Evolutionary conservation across 2,113 vertebrate genomes (phyloP).

Genomic region (Campylomormyrus numenius): DNA sequence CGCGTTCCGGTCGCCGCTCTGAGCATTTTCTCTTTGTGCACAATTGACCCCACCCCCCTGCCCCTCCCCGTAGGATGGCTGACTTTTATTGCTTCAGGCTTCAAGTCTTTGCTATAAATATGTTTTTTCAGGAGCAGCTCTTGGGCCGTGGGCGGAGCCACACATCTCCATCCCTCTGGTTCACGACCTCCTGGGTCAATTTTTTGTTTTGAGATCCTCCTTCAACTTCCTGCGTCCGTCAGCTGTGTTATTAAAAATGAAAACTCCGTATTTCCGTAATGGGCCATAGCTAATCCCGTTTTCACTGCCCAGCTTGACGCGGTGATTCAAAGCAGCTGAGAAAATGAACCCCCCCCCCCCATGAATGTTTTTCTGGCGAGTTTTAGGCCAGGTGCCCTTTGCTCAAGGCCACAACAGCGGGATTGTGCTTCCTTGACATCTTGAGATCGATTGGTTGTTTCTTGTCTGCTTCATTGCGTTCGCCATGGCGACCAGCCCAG

Average conservation of each 20-base stretch:
- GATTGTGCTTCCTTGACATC: background rate
- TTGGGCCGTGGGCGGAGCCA: background rate
- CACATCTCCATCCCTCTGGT: background rate
- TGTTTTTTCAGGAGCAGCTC: background rate
- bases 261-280: background rate
- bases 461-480: background rate
- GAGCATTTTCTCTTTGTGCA: background rate
- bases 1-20: background rate
- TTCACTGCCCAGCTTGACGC: background rate
- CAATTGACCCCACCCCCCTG: background rate
- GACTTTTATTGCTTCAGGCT: background rate
- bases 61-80: background rate
- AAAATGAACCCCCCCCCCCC: background rate
- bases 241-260: background rate
- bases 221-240: background rate
- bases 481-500: conserved; percentile 5
- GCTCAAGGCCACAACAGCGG: background rate
- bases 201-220: background rate
- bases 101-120: background rate
- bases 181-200: background rate
- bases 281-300: background rate
- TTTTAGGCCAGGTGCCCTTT: background rate
- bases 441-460: background rate
- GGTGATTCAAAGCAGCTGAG: background rate
- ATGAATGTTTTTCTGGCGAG: background rate